Base-by-base conservation (phyloP, 2,888 invertebrate genomes). In the Antheraea assamensis region DNA sequence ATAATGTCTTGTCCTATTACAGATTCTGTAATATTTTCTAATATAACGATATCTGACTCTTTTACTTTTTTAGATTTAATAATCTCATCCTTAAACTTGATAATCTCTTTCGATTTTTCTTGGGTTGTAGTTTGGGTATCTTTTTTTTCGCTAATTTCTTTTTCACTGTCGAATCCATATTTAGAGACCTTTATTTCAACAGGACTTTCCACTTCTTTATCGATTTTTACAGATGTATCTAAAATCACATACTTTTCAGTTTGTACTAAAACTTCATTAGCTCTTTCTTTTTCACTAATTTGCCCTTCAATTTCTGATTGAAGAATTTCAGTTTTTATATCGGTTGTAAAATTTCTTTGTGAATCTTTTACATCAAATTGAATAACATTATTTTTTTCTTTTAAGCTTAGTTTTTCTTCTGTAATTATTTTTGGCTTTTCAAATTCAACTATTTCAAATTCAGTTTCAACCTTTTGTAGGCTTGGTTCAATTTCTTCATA, bases 401-500 rank as follows among this genome's bases (percentile, higher is more conserved):
- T 68, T 75, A 68, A 74, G 72, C 21, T 77, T 74, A 35, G 27
- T 64, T 35, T 30, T 7, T 85, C 85, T 75, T 85, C 82, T 30
- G 83, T 71, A 49, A 58, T 72, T 78, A 74, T 79, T 24, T 83
- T 80, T 72, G 79, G 79, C 72, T 78, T 76, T 71, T 83, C 74
- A 24, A 78, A 78, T 19, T 80, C 75, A 71, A 79, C 74, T 71
- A 78, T 79, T 73, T 75, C 74, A 61, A 76, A 74, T 15, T 78
- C 78, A 3, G 76, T 35, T 72, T 79, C 76, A 47, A 75, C 73
- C 73, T 79, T 80, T 74, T 76, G 73, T 55, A 76, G 73, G 8
- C 77, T 78, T 0, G 75, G 31, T 73, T 78, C 76, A 42, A 75
- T 88, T 76, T 87, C 88, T 71, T 89, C 88, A 74, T 89, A 87